Conservation (phyloP, 1,140 invertebrate species). For the Drosophila repleta region DNA sequence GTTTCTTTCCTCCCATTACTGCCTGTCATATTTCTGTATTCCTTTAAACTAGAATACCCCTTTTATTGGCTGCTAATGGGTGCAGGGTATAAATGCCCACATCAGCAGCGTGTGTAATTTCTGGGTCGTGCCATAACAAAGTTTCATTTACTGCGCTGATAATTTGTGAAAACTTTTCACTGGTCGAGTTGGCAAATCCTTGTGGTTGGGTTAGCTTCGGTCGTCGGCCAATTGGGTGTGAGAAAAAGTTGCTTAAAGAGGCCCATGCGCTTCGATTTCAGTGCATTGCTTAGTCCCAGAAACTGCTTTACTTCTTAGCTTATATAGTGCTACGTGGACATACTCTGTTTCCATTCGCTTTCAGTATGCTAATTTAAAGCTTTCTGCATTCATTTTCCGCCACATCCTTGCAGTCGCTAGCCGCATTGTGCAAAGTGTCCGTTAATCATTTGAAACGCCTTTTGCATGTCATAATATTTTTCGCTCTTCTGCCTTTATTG, state of each 20-base stretch:
- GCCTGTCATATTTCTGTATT: no score
- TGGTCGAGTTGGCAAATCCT: neutral
- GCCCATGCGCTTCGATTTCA: conserved; percentile 6
- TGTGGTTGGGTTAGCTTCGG: conserved; percentile 25
- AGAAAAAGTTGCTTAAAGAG: conserved; percentile 24
- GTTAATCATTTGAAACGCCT: conserved; percentile 47
- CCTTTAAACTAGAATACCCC: neutral
- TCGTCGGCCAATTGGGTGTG: conserved; percentile 38
- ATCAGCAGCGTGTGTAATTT: conserved; percentile 42
- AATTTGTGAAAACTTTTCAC: conserved; percentile 69
- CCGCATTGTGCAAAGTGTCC: no score
- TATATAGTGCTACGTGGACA: no score
- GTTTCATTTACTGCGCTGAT: conserved; percentile 72
- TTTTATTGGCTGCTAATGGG: neutral
- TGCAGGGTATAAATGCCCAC: conserved; percentile 19
- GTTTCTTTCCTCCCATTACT: no score
- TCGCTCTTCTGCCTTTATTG: conserved; percentile 34
- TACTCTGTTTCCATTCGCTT: no score
- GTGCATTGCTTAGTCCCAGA: conserved; percentile 15
- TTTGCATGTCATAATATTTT: conserved; percentile 78
- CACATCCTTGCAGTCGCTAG: conserved; percentile 9
- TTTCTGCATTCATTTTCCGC: neutral
- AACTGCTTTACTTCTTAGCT: neutral
- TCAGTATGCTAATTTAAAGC: no score
- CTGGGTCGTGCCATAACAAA: conserved; percentile 47